A percentile compares a stretch with the other conserved stretches of the same genome.
Evolutionary conservation across 2,797 vertebrate species (phyloP).

Genomic region (Rhyacichthys aspro): DNA sequence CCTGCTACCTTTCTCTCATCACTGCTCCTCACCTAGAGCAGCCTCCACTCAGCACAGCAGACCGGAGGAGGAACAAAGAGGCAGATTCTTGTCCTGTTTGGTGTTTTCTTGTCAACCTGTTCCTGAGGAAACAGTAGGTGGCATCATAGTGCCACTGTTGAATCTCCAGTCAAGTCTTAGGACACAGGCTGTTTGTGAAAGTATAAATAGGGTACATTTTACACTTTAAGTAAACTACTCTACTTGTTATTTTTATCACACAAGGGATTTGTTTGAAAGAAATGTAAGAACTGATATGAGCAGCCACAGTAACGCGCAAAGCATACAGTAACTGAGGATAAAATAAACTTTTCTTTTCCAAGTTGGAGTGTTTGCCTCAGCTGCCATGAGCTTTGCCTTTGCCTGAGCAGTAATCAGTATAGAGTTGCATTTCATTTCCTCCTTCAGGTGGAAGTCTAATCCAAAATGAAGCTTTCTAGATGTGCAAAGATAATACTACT

Average conservation of each 20-base stretch:
- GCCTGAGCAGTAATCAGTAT: conserved; percentile 18
- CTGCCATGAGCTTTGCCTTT: conserved; percentile 23
- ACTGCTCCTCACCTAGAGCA: neutral
- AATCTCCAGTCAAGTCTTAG: neutral
- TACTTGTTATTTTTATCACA: neutral
- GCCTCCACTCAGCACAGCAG: neutral
- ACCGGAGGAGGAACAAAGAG: conserved; percentile 5
- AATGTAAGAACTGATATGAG: neutral
- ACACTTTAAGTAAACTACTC: neutral
- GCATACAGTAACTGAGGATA: neutral
- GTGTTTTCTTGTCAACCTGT: too few species aligned
- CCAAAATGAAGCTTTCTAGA: conserved; percentile 28
- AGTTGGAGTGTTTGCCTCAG: conserved; percentile 4
- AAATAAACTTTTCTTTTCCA: neutral
- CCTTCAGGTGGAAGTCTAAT: conserved; percentile 30
- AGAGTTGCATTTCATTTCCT: conserved; percentile 56
- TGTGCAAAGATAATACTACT: conserved; percentile 34
- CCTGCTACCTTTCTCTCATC: conserved; percentile 38
- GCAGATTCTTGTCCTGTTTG: neutral
- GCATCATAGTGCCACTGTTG: conserved; percentile 18
- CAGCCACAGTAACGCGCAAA: neutral
- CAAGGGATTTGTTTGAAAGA: too few species aligned
- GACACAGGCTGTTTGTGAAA: neutral
- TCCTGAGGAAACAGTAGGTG: conserved; percentile 53
- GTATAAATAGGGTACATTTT: neutral